Evolutionary conservation across 1,140 invertebrate species (phyloP).

Genomic region (Lepidurus apus): DNA sequence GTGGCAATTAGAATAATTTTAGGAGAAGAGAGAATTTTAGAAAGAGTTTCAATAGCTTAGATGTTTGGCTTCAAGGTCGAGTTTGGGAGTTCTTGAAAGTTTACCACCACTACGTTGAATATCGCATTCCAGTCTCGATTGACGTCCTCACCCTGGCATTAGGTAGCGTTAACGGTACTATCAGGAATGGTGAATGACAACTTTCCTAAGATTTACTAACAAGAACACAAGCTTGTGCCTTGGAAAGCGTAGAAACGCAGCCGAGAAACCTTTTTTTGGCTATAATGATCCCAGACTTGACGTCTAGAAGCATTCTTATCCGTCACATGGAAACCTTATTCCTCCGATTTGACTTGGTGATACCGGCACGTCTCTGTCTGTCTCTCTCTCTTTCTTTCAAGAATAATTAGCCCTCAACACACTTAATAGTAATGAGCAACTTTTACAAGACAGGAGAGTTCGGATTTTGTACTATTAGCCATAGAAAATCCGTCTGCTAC

Average conservation of each 20-base stretch:
- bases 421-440: not conserved
- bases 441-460: too few species aligned
- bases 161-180: not conserved
- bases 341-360: not conserved
- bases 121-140: not conserved
- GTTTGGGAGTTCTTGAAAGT: too few species aligned
- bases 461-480: too few species aligned
- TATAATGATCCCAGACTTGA: not conserved
- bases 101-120: not conserved
- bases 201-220: not conserved
- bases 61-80: too few species aligned
- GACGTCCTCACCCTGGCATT: not conserved
- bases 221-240: not conserved
- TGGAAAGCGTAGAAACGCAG: not conserved
- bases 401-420: not conserved
- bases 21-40: too few species aligned
- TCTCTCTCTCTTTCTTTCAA: not conserved
- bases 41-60: too few species aligned
- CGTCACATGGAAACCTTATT: not conserved
- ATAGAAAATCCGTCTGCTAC: too few species aligned
- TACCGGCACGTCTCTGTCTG: not conserved
- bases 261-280: not conserved
- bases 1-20: too few species aligned
- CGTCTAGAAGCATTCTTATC: not conserved
- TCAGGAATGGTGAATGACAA: not conserved